Percentiles rank a stretch among this genome's conserved stretches.
Conservation (phyloP, 1,140 invertebrate genomes). For the Drepana arcuata region DNA sequence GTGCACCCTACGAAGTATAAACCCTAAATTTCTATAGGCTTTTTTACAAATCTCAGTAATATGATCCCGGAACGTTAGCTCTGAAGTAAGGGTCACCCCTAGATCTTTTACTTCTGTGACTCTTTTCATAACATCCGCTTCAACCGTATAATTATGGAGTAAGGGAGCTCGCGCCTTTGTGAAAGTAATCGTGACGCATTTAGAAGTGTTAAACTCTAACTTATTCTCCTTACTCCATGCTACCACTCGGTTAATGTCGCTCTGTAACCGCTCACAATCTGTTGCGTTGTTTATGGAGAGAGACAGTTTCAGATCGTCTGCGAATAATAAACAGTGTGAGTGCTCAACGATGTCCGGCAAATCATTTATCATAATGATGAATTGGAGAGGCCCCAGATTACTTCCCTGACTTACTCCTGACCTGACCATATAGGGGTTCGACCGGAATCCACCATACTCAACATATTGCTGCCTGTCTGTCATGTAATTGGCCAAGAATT, state of each 20-base stretch:
- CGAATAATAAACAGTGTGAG: conserved; percentile 12
- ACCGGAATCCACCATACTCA: neutral
- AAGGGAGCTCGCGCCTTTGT: conserved; percentile 8
- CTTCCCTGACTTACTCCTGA: conserved; percentile 8
- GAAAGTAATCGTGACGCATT: conserved; percentile 13
- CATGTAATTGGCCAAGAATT: conserved; percentile 8
- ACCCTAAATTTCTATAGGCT: too few relatives aligned
- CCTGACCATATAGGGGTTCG: conserved; percentile 1
- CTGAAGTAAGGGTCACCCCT: too few relatives aligned
- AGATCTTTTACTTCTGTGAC: too few relatives aligned
- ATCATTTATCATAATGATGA: conserved; percentile 14
- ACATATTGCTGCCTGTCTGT: conserved; percentile 2
- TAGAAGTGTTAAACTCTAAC: conserved; percentile 13
- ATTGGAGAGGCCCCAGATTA: too few relatives aligned
- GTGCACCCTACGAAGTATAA: too few relatives aligned
- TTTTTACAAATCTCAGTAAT: too few relatives aligned
- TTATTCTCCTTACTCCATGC: conserved; percentile 6
- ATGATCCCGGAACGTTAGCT: conserved; percentile 9
- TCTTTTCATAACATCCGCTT: neutral
- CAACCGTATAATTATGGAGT: neutral
- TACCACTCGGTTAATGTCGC: neutral
- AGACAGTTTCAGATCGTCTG: conserved; percentile 9
- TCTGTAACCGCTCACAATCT: neutral
- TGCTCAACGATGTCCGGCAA: conserved; percentile 7
- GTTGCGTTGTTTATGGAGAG: neutral